These are phyloP conservation scores for Ooceraea biroi DNA, from an alignment of 1,140 invertebrate species.

Conservation along the genomic window DNA sequence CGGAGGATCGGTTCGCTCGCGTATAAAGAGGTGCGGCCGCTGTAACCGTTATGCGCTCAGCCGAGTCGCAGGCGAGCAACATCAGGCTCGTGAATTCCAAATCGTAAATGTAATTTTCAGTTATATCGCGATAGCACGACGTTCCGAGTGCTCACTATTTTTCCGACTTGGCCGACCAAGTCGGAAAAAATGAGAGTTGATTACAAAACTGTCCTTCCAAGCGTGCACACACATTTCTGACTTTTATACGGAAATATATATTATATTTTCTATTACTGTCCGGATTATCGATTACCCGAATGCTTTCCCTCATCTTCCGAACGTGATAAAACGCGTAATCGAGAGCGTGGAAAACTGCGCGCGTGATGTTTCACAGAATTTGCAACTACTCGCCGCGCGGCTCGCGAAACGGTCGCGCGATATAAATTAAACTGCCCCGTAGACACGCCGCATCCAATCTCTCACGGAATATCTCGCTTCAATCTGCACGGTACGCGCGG, in stretches of 20 bases:
- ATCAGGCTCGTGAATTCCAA: constrained; percentile 17
- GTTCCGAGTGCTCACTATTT: not conserved
- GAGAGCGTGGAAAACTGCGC: constrained; percentile 30
- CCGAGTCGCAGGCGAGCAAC: not conserved
- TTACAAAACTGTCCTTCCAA: not conserved
- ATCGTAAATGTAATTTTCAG: constrained; percentile 1
- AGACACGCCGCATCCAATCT: constrained; percentile 56
- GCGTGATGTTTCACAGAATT: constrained; percentile 42
- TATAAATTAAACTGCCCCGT: constrained; percentile 59
- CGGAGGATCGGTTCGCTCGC: not conserved
- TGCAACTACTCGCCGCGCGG: constrained; percentile 17
- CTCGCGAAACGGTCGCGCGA: constrained; percentile 23
- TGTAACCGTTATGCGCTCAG: not conserved
- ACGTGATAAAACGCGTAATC: constrained; percentile 15
- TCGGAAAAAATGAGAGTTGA: not conserved
- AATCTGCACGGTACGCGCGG: constrained; percentile 25
- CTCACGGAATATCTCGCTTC: constrained; percentile 59
- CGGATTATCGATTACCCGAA: not conserved
- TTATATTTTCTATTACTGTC: too few relatives aligned
- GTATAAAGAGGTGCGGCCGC: not conserved
- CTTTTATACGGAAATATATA: not conserved
- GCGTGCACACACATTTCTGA: not conserved
- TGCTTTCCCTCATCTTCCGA: not conserved
- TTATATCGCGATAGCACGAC: not conserved
- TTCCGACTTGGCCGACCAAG: not conserved